Evolutionary conservation across 1,140 invertebrate species (phyloP).

Genomic region (Temnothorax curvispinosus): DNA sequence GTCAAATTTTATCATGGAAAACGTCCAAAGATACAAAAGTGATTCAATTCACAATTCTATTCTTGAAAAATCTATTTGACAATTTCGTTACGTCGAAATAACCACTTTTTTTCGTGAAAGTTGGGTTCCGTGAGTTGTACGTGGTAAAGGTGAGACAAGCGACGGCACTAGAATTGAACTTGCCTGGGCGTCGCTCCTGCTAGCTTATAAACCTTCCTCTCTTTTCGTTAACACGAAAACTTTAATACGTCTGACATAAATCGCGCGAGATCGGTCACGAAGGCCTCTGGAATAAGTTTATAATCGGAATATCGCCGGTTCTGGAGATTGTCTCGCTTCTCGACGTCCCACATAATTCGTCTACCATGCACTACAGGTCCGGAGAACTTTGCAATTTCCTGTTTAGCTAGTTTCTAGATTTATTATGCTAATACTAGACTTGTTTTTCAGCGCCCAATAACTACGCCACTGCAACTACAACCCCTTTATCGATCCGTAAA

Average conservation of each 20-base stretch:
- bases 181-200: constrained; percentile 23
- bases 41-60: background rate
- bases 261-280: constrained; percentile 74
- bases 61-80: constrained; percentile 16
- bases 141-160: background rate
- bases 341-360: constrained; percentile 48
- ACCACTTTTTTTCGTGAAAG: constrained; percentile 13
- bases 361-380: constrained; percentile 3
- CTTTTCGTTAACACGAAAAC: constrained; percentile 70
- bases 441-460: constrained; percentile 40
- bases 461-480: background rate
- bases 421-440: constrained; percentile 53
- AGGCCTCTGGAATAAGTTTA: constrained; percentile 58
- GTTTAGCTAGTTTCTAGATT: constrained; percentile 46
- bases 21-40: background rate
- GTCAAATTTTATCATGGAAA: background rate
- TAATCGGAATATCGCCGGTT: constrained; percentile 40
- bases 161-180: constrained; percentile 43
- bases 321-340: constrained; percentile 45
- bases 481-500: constrained; percentile 11
- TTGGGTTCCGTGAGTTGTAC: constrained; percentile 8
- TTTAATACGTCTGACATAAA: constrained; percentile 75
- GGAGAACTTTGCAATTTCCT: constrained; percentile 53
- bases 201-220: constrained; percentile 55
- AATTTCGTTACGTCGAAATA: background rate